These are phyloP conservation scores for Merluccius polli DNA, from an alignment of 2,797 vertebrate genomes.

Conservation along the genomic window DNA sequence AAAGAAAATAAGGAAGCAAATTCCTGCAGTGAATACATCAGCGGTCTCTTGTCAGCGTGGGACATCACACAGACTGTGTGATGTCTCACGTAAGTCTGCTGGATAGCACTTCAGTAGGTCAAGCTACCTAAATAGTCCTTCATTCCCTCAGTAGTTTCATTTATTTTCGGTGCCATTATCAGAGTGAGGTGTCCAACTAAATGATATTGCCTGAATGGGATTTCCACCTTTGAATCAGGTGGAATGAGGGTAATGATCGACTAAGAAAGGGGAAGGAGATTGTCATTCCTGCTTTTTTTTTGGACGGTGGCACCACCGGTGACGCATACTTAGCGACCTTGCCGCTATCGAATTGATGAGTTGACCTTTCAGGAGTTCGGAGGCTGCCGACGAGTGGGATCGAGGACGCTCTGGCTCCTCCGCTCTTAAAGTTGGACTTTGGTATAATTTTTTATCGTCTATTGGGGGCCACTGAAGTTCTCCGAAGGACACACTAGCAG, in stretches of 20 bases:
- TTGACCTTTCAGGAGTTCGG: background rate
- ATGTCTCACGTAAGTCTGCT: background rate
- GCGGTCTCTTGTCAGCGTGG: background rate
- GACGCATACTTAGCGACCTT: background rate
- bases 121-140: background rate
- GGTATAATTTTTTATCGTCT: background rate
- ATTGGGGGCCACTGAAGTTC: background rate
- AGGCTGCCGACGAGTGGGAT: no score
- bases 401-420: no score
- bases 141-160: background rate
- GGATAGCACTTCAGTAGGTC: background rate
- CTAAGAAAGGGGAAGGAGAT: background rate
- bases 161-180: background rate
- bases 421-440: background rate
- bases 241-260: background rate
- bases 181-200: background rate
- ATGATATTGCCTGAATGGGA: background rate
- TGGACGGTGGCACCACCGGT: background rate
- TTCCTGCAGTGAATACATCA: background rate
- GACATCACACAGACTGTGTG: background rate
- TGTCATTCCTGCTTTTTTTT: background rate
- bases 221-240: background rate
- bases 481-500: background rate
- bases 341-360: background rate
- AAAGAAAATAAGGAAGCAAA: background rate